Base-by-base conservation (phyloP, 2,797 vertebrate species). In the Gephyroberyx darwinii region DNA sequence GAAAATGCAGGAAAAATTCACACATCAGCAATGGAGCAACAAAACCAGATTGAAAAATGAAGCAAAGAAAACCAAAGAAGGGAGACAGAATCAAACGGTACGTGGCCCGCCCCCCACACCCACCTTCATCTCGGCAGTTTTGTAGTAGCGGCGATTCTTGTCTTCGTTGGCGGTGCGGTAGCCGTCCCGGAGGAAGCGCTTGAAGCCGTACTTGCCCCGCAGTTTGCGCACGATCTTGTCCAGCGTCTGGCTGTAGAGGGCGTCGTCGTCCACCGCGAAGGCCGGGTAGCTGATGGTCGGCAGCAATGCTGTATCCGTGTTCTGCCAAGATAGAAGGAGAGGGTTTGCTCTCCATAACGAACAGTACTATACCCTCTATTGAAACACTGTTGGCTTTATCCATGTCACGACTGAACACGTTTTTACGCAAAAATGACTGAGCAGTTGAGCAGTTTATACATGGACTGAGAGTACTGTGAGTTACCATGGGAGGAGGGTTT, bases 71-170 rank as follows among this genome's bases (percentile, higher is more conserved):
- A 43, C 14, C 9, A 31, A 1, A 56, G 2, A 19, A 9, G 13
- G 7, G 26, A 41, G 19, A 9, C 16, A 41, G 35, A 52, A 9
- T 8, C 0, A 19, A 1, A 17, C 26, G 3, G 6, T 14, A 1
- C 26, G 2, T 37, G 5, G 61, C 22, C 26, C 13, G 17, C 0
- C 2, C 22, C 26, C 26, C 26, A 56, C 17, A 65, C 79, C 22
- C 75, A 98, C 98, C 98, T 99, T 99, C 90, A 99, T 99, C 84
- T 99, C 98, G 5, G 98, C 98, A 13, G 98, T 96, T 84, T 96
- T 98, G 80, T 99, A 99, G 71, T 96, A 95, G 48, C 94, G 92
- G 0, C 98, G 94, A 0, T 94, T 92, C 88, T 93, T 92, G 90
- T 99, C 98, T 84, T 99, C 98, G 43, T 98, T 92, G 0, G 96